Evolutionary conservation across 2,113 vertebrate genomes (phyloP).

Genomic region (Leuciscus idus): DNA sequence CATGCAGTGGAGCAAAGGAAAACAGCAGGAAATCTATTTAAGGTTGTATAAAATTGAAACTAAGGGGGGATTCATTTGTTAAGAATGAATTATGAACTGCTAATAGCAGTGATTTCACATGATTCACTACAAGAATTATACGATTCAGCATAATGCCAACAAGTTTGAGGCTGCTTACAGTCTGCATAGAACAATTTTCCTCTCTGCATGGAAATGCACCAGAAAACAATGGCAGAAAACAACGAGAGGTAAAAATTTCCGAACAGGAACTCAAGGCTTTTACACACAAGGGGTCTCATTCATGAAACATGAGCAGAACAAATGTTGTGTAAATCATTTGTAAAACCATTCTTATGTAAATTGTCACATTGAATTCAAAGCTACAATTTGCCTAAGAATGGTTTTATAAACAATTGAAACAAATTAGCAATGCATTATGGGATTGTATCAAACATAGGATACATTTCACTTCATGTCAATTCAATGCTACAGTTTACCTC

Average conservation of each 20-base stretch:
- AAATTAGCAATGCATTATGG: neutral
- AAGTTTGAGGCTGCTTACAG: neutral
- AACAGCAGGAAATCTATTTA: neutral
- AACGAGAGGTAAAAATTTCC: too few relatives aligned
- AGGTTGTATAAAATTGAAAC: slow-evolving; percentile 1
- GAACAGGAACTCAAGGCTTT: neutral
- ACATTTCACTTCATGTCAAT: neutral
- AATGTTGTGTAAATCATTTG: neutral
- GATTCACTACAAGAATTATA: neutral
- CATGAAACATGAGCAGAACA: slow-evolving; percentile 14
- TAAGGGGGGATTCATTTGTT: neutral
- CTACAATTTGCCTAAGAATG: neutral
- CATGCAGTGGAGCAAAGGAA: neutral
- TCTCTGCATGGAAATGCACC: neutral
- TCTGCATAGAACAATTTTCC: neutral
- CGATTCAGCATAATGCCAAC: neutral
- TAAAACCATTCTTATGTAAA: neutral
- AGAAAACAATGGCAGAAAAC: neutral
- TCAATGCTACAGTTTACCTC: neutral
- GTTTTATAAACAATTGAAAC: neutral
- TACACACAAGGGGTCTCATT: neutral
- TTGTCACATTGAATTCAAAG: neutral
- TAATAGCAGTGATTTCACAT: neutral
- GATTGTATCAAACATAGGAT: too few relatives aligned
- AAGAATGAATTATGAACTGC: neutral